phyloP scores from a whole-genome alignment of 2,113 vertebrate species.

The Notothenia coriiceps region DNA sequence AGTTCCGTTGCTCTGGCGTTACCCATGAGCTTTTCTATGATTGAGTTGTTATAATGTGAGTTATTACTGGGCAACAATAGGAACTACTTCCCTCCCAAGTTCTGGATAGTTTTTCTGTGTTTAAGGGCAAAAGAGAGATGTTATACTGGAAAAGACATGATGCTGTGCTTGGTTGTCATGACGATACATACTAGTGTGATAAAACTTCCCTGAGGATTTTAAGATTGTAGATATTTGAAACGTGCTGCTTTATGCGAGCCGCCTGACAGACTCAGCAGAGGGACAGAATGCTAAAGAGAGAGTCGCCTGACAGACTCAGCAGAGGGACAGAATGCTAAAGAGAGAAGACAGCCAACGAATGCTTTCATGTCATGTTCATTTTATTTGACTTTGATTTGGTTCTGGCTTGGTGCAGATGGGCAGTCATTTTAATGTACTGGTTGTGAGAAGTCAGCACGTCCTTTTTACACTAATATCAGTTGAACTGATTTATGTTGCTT shows the following conservation, averaged over 20 bases:
- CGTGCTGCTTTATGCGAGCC: conserved; percentile 55
- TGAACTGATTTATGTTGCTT: too few species aligned
- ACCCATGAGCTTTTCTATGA: neutral
- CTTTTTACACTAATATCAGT: neutral
- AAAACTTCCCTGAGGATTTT: neutral
- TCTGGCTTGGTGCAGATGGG: neutral
- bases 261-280: neutral
- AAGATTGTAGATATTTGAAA: conserved; percentile 37
- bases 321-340: conserved; percentile 8
- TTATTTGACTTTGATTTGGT: neutral
- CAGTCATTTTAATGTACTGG: neutral
- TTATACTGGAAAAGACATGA: neutral
- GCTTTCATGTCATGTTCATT: conserved; percentile 11
- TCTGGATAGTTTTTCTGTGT: neutral
- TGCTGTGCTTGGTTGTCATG: neutral
- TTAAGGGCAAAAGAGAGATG: neutral
- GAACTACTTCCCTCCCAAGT: neutral
- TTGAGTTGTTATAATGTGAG: conserved; percentile 10
- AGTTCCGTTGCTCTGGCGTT: neutral
- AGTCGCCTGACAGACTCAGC: conserved; percentile 17
- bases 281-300: neutral
- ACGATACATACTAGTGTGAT: neutral
- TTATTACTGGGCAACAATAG: neutral
- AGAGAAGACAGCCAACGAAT: conserved; percentile 45
- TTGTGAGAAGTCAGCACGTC: neutral